phyloP scores from a whole-genome alignment of 2,888 invertebrate species.

The Melitaea athalia region DNA sequence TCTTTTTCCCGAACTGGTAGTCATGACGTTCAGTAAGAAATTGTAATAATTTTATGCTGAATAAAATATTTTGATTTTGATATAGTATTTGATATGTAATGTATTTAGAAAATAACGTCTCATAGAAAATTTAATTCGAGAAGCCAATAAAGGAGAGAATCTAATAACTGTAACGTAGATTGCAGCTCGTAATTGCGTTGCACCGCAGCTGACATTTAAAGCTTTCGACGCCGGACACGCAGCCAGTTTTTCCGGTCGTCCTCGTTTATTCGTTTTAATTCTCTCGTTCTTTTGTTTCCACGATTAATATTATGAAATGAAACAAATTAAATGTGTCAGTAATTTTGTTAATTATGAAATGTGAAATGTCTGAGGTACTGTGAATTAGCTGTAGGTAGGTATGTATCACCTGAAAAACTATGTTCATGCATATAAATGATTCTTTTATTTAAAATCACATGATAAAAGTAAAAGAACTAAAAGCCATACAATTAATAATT shows the following conservation, averaged over 20 bases:
- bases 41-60: no score
- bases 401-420: no score
- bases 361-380: no score
- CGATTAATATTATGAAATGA: not conserved
- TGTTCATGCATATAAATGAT: no score
- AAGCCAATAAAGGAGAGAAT: conserved; percentile 10
- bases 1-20: no score
- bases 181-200: conserved; percentile 7
- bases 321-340: no score
- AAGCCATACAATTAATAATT: not conserved
- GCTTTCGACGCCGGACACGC: conserved; percentile 4
- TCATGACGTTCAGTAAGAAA: no score
- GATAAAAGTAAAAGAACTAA: no score
- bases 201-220: conserved; percentile 1
- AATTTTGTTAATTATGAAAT: no score
- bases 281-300: not conserved
- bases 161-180: conserved; percentile 15
- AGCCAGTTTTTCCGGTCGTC: not conserved
- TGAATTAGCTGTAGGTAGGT: no score
- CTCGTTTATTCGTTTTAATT: conserved; percentile 6
- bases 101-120: not conserved
- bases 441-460: no score
- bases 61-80: no score
- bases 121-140: not conserved
- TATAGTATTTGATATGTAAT: not conserved